A percentile compares a stretch with the other conserved stretches of the same genome.
Conservation (phyloP, 2,888 invertebrate genomes). For the Nephrotoma flavescens region DNA sequence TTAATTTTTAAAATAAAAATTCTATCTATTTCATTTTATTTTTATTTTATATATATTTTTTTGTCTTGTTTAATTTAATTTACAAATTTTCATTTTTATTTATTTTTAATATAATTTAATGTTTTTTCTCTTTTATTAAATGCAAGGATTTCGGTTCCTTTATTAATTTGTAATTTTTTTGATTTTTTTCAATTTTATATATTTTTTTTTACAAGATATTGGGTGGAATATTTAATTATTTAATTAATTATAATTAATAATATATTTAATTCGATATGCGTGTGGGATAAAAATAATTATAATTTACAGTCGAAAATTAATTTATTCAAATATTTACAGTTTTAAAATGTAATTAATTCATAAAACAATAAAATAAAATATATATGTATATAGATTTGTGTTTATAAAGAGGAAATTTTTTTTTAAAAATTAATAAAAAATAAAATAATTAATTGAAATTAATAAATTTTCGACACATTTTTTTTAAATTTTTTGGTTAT, state of each 20-base stretch:
- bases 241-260: not conserved
- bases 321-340: not conserved
- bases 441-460: not conserved
- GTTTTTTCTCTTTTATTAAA: slow-evolving; percentile 10
- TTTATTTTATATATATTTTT: not conserved
- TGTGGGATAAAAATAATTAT: not conserved
- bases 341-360: not conserved
- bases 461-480: slow-evolving; percentile 5
- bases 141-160: slow-evolving; percentile 15
- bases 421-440: not conserved
- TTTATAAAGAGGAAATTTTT: not conserved
- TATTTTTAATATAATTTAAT: slow-evolving; percentile 7
- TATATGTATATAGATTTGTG: not conserved
- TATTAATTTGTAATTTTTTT: slow-evolving; percentile 1
- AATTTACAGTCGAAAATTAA: not conserved
- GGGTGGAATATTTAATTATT: not conserved
- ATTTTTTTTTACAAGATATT: not conserved
- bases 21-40: slow-evolving; percentile 1
- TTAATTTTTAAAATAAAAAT: not conserved
- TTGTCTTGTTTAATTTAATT: not conserved
- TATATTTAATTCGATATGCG: not conserved
- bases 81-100: not conserved
- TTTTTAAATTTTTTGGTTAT: slow-evolving; percentile 6
- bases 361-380: slow-evolving; percentile 2
- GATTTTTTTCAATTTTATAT: not conserved